phyloP scores from a whole-genome alignment of 1,140 invertebrate species.

The Solenopsis invicta region DNA sequence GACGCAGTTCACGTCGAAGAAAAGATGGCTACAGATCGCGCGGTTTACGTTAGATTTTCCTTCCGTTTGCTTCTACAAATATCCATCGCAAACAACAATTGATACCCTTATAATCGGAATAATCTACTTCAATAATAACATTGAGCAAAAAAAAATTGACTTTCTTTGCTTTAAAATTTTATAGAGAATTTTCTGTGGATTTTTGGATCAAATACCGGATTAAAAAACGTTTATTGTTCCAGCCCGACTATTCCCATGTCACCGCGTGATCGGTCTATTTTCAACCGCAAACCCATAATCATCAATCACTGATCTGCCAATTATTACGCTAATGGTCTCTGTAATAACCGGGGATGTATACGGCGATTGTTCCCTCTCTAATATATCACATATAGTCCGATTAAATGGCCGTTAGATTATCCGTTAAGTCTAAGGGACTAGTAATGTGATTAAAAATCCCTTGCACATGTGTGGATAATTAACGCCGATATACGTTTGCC shows the following conservation, averaged over 20 bases:
- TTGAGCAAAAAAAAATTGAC: no score
- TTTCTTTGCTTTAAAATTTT: no score
- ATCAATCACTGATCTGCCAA: conserved; percentile 54
- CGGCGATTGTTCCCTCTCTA: conserved; percentile 25
- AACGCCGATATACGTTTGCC: background rate
- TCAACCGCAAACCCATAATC: conserved; percentile 21
- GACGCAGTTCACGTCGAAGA: conserved; percentile 68
- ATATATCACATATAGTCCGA: conserved; percentile 19
- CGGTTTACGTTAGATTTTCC: background rate
- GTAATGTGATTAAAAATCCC: background rate
- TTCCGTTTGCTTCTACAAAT: background rate
- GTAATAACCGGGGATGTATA: conserved; percentile 8
- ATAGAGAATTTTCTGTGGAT: no score
- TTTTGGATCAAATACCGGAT: background rate
- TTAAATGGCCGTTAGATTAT: conserved; percentile 41
- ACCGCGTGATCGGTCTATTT: background rate
- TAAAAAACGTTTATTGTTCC: background rate
- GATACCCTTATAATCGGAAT: no score
- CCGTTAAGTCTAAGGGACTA: background rate
- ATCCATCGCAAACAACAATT: background rate
- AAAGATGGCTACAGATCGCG: conserved; percentile 32
- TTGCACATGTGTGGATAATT: background rate
- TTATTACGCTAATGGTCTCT: conserved; percentile 47
- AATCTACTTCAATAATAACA: background rate
- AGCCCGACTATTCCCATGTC: background rate